Conservation (phyloP, 1,140 invertebrate genomes). For the Zelostemma sp. region DNA sequence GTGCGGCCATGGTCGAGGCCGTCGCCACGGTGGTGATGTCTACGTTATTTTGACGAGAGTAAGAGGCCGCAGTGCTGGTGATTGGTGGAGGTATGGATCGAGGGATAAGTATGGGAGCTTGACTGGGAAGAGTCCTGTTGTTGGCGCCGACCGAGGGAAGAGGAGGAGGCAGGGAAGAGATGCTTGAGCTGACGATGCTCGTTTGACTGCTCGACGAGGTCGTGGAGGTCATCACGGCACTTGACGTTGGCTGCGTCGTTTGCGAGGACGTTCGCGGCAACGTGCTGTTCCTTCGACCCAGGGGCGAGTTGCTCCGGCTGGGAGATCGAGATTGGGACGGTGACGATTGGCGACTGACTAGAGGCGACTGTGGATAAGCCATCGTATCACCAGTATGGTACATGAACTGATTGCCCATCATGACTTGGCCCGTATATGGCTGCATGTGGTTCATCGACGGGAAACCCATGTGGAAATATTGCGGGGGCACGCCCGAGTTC, state of each 20-base stretch:
- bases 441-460: slow-evolving; percentile 64
- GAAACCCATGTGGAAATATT: slow-evolving; percentile 65
- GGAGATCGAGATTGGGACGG: slow-evolving; percentile 68
- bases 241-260: slow-evolving; percentile 50
- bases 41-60: slow-evolving; percentile 39
- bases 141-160: slow-evolving; percentile 45
- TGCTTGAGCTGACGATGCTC: slow-evolving; percentile 50
- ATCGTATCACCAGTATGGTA: slow-evolving; percentile 62
- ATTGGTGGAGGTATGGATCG: slow-evolving; percentile 50
- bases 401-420: slow-evolving; percentile 65
- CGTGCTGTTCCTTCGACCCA: slow-evolving; percentile 34
- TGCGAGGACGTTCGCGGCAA: slow-evolving; percentile 53
- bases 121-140: slow-evolving; percentile 60
- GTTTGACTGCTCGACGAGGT: slow-evolving; percentile 53
- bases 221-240: slow-evolving; percentile 53
- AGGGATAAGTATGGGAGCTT: slow-evolving; percentile 51
- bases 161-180: slow-evolving; percentile 45
- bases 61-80: slow-evolving; percentile 19
- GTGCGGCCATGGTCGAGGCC: slow-evolving; percentile 30
- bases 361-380: slow-evolving; percentile 65
- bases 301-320: slow-evolving; percentile 66
- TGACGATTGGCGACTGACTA: slow-evolving; percentile 69
- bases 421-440: slow-evolving; percentile 64
- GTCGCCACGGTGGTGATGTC: slow-evolving; percentile 13
- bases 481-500: slow-evolving; percentile 51